A percentile compares a stretch with the other conserved stretches of the same genome.
Evolutionary conservation across 2,888 invertebrate genomes (phyloP).

Genomic region (Drosophila anceps): DNA sequence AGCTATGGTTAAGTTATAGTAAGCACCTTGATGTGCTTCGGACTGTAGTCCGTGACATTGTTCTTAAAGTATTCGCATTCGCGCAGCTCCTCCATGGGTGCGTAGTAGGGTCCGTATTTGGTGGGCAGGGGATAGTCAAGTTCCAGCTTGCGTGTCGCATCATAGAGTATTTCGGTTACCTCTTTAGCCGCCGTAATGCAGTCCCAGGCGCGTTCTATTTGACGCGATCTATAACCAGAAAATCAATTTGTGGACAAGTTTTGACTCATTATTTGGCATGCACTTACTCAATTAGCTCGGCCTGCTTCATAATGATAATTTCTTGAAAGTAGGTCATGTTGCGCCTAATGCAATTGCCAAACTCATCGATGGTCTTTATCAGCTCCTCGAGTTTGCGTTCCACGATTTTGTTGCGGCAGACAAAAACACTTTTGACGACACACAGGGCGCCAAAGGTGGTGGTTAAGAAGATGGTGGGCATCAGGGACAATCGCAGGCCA

Average conservation of each 20-base stretch:
- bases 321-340: constrained; percentile 85
- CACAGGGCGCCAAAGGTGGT: constrained; percentile 80
- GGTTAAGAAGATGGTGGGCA: constrained; percentile 79
- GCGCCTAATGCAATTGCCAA: constrained; percentile 84
- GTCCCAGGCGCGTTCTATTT: constrained; percentile 84
- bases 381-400: constrained; percentile 81
- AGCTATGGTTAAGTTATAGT: neutral
- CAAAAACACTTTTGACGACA: constrained; percentile 78
- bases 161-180: constrained; percentile 83
- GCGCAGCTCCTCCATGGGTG: constrained; percentile 84
- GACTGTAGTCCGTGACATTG: constrained; percentile 83
- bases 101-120: constrained; percentile 79
- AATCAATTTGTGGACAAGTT: neutral
- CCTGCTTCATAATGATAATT: constrained; percentile 83
- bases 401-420: constrained; percentile 82
- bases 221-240: constrained; percentile 73
- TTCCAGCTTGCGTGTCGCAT: constrained; percentile 84
- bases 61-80: constrained; percentile 84
- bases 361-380: constrained; percentile 83
- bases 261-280: fast-evolving
- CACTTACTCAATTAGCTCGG: constrained; percentile 82
- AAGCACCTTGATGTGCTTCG: constrained; percentile 83
- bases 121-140: constrained; percentile 74
- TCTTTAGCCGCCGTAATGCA: constrained; percentile 84
- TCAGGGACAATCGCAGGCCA: constrained; percentile 67